Evolutionary conservation across 2,797 vertebrate species (phyloP), one percentile per base, ranked within the genome.

Genomic region (Pterois miles): DNA sequence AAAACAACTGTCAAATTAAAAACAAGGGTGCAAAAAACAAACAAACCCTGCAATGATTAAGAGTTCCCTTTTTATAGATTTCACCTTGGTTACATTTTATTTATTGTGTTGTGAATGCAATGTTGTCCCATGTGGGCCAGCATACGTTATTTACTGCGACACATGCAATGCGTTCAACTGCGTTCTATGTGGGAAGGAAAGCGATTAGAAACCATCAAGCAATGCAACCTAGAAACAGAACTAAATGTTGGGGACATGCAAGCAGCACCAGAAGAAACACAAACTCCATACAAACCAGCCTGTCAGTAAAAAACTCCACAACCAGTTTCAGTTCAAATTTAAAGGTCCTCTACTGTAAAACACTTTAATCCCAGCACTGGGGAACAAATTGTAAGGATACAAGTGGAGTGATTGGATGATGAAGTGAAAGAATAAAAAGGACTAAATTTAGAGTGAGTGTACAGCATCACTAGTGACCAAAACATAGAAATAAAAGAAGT

Each of bases 1-100:
- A 75, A 78, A 83, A 66, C 52, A 68, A 40, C 20, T 38, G 57
- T 78, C 38, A 78, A 80, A 77, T 79, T 62, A 67, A 82, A 83
- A 67, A 57, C 48, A 74, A 56, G 27, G 65, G n/a, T n/a, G 11
- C 10, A 34, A 62, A 59, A 83, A 67, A 29, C n/a, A n/a, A 4
- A 57, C 66, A 16, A 20, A 18, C 0, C 20, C 56, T 46, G 16
- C 5, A 50, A 40, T 58, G 43, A 76, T 74, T 66, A 71, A 10
- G 60, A 69, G 46, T 66, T 68, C 50, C 25, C 9, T 40, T 65
- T 78, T 79, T 63, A 71, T 67, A 25, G 43, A 36, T 81, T 75
- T 58, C 60, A 69, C 80, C 58, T 76, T 46, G 50, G 34, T 56
- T 16, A n/a, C 18, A 25, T 46, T 76, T 76, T 33, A 40, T 83